Evolutionary conservation across 2,888 invertebrate genomes (phyloP).

Genomic region (Coleophora deauratella): DNA sequence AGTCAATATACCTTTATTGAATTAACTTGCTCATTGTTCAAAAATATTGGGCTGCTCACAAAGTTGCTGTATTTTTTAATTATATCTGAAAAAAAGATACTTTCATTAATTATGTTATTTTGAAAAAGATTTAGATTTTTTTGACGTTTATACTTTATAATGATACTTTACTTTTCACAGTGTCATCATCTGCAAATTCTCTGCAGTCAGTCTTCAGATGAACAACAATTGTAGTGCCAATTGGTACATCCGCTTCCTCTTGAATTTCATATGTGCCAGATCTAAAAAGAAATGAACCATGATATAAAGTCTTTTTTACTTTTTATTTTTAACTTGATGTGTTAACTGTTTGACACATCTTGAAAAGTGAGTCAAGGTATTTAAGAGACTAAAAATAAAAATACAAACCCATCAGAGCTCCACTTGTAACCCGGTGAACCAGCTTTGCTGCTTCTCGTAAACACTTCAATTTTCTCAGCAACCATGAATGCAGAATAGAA

Average conservation of each 20-base stretch:
- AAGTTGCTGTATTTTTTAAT: conserved; percentile 98
- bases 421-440: conserved; percentile 86
- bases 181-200: conserved; percentile 91
- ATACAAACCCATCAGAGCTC: conserved; percentile 89
- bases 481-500: conserved; percentile 99
- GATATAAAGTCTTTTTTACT: conserved; percentile 3
- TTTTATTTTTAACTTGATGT: no score
- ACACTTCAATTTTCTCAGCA: conserved; percentile 95
- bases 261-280: conserved; percentile 92
- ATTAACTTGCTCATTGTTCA: conserved; percentile 93
- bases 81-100: conserved; percentile 74
- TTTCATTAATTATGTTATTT: background rate
- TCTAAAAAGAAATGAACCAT: conserved; percentile 55
- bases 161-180: conserved; percentile 77
- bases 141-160: background rate
- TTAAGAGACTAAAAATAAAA: no score
- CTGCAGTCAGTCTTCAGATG: conserved; percentile 91
- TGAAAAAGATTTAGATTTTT: background rate
- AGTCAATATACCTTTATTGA: conserved; percentile 79
- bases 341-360: background rate
- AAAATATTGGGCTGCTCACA: conserved; percentile 92
- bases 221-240: conserved; percentile 95
- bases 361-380: no score
- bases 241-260: conserved; percentile 86
- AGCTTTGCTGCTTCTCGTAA: conserved; percentile 79